Evolutionary conservation across 2,888 invertebrate genomes (phyloP), one percentile per base, ranked within the genome.

Genomic region (Agrotis exclamationis): DNA sequence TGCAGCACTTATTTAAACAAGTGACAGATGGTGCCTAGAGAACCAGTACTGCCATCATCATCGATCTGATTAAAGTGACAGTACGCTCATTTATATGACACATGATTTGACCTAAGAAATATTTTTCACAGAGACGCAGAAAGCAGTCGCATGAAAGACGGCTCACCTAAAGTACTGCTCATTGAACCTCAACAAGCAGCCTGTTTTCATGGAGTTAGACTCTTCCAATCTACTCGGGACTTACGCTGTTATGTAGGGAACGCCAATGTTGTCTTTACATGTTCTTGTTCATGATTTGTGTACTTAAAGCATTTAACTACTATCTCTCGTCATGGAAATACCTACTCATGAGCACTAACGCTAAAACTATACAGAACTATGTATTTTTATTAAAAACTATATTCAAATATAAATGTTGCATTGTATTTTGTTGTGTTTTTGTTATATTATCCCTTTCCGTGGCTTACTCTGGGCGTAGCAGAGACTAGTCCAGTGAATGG

Each of bases 171-270:
- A 51, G 64, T 70, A 63, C 44, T 74, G 70, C n/a, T 63, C 50
- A 18, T 74, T 74, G 18, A 70, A 51, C 51, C 64, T 53, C 33
- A 63, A 71, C 74, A 64, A 39, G 13, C 63, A 24, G 51, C 70
- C 18, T 3, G 18, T 63, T 14, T 53, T 54, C 20, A n/a, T 74
- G 33, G 13, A 39, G 20, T 5, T 71, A 3, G 20, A 53, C 39
- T 2, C 63, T 24, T n/a, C 33, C 18, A 24, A 51, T 24, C 7
- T 20, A 5, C 13, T 18, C 24, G 24, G 1, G 47, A 39, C 3
- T 2, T 63, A 53, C 20, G 16, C n/a, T n/a, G 5, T 63, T 14
- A 5, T 5, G 7, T 64, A 39, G 74, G 70, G 3, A 22, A 57
- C 14, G 2, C 24, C 9, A n/a, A 20, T 45, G 1, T 18, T 22